Evolutionary conservation across 1,140 invertebrate genomes (phyloP), one percentile per base, ranked within the genome.

Genomic region (Trigoniulus corallinus): DNA sequence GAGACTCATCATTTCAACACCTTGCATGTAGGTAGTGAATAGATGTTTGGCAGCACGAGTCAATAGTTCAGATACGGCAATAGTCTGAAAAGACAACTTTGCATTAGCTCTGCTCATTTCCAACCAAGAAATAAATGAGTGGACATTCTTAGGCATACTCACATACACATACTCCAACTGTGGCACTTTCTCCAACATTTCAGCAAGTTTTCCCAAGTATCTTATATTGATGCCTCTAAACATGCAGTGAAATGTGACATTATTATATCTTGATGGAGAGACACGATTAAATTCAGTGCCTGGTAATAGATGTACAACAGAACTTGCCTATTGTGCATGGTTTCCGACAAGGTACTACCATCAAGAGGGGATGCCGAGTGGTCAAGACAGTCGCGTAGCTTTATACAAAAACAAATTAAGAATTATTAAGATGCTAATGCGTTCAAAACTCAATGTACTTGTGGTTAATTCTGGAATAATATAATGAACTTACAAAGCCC

Each of bases 331-430:
- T 79, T 81, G 67, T 98, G 94, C 61, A 98, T 70, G 1, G 87
- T 81, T 65, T 97, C 91, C 1, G 86, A 80, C n/a, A 98, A 70
- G n/a, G 87, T 92, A 21, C 74, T 72, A 21, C 94, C 94, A 72
- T 98, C 94, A 77, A 97, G 89, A 2, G 91, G 88, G 12, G 88
- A 84, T 7, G 84, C 79, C 2, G 83, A 80, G 64, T 96, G 91
- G 64, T 95, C 87, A 57, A 91, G 68, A 60, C 88, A 92, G 61
- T 96, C 92, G 51, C 84, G 77, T 46, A 95, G 81, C 84, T 88
- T n/a, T n/a, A n/a, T 59, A 42, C 64, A 61, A 52, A 37, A 55
- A 63, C 58, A 58, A 48, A 50, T 15, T 22, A n/a, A n/a, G n/a
- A n/a, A n/a, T n/a, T 7, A 18, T 3, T 12, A 26, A 51, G 20